Evolutionary conservation across 2,888 invertebrate species (phyloP).

Genomic region (Apamea monoglypha): DNA sequence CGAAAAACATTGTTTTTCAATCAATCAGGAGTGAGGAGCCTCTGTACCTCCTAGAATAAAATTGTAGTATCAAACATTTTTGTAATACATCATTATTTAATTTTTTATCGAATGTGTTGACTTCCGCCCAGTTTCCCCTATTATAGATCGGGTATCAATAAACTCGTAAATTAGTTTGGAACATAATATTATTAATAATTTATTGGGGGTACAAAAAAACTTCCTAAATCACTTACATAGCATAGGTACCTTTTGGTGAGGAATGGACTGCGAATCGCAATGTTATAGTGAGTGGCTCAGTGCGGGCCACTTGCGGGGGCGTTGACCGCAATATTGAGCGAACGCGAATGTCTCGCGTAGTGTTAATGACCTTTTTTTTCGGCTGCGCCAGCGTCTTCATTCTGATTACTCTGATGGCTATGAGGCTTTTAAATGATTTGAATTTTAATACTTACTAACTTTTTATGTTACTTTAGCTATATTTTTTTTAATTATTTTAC

Average conservation of each 20-base stretch:
- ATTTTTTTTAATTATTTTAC: neutral
- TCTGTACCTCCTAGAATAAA: neutral
- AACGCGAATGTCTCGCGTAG: constrained; percentile 89
- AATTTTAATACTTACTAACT: constrained; percentile 12
- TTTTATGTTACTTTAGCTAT: neutral
- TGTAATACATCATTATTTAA: neutral
- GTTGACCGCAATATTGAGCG: constrained; percentile 89
- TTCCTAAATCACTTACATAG: constrained; percentile 28
- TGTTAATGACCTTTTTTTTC: constrained; percentile 90
- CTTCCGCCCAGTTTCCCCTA: neutral
- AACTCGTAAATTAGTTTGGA: neutral
- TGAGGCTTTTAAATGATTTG: constrained; percentile 27
- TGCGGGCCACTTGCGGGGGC: constrained; percentile 84
- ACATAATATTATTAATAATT: neutral
- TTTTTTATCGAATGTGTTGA: neutral
- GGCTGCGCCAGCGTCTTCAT: constrained; percentile 82
- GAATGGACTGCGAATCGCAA: constrained; percentile 64
- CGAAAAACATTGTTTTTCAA: neutral
- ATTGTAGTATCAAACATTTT: neutral
- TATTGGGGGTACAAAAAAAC: constrained; percentile 1
- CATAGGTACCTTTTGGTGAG: constrained; percentile 42
- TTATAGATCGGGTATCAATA: neutral
- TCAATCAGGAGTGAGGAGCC: neutral
- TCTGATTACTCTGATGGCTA: constrained; percentile 26
- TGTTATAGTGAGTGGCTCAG: constrained; percentile 68